These are phyloP conservation scores for Delichon dasypus DNA, from an alignment of 2,797 vertebrate species.

Conservation along the genomic window DNA sequence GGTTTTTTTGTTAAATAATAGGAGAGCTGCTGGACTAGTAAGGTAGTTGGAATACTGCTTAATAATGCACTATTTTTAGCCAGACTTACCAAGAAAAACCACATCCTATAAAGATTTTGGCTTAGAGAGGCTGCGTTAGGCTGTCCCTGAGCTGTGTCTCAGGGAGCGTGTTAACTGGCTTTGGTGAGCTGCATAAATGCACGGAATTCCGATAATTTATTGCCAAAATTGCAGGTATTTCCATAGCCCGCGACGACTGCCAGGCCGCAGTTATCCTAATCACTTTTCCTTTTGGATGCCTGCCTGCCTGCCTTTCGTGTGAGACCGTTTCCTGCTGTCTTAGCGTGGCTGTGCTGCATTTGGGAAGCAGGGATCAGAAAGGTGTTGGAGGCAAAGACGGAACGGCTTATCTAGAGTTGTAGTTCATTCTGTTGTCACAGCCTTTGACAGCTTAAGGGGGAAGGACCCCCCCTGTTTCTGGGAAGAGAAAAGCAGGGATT, in stretches of 20 bases:
- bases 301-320: not conserved
- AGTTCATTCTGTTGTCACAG: not conserved
- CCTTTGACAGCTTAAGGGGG: not conserved
- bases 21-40: not conserved
- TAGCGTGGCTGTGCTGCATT: not conserved
- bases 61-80: not conserved
- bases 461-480: not conserved
- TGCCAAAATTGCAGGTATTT: not conserved
- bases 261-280: not conserved
- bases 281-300: not conserved
- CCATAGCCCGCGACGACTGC: fast-evolving
- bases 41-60: not conserved
- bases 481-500: not conserved
- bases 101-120: not conserved
- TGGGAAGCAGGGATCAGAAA: not conserved
- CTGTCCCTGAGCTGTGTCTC: not conserved
- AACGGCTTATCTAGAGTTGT: not conserved
- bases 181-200: not conserved
- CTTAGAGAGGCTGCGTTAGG: not conserved
- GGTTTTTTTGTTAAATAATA: not conserved
- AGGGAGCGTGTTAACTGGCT: not conserved
- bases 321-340: not conserved
- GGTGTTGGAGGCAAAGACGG: not conserved
- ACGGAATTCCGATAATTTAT: not conserved
- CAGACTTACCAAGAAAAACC: not conserved